Percentiles rank a stretch among this genome's conserved stretches.
These are phyloP conservation scores for Henricia sp. DNA, from an alignment of 53 echinoderm and acorn worm genomes.

Conservation along the genomic window DNA sequence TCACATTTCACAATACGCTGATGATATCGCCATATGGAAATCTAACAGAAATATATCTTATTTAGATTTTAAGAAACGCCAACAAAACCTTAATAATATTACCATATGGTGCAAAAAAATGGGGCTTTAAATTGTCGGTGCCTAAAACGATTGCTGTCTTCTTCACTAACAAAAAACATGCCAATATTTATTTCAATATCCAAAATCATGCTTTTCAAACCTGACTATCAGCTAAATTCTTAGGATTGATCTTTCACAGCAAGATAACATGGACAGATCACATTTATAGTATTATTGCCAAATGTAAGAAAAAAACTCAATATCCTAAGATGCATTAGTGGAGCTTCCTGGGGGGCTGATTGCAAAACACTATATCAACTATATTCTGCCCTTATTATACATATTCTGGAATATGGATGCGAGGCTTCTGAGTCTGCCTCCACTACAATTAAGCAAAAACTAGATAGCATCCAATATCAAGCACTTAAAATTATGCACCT, in stretches of 20 bases:
- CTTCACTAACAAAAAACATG: neutral
- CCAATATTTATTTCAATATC: neutral
- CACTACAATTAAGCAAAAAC: conserved; percentile 1
- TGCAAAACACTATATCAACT: too few relatives aligned
- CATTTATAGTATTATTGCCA: conserved; percentile 1
- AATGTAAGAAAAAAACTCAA: conserved; percentile 49
- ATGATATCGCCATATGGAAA: conserved; percentile 36
- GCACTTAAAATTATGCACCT: too few relatives aligned
- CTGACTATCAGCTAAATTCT: neutral
- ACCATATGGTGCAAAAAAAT: conserved; percentile 22
- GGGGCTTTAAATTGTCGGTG: conserved; percentile 21
- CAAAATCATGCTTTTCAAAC: neutral
- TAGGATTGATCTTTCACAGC: conserved; percentile 11
- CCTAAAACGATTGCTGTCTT: conserved; percentile 21
- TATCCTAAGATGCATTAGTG: conserved; percentile 24
- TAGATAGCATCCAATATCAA: conserved; percentile 43
- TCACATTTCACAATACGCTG: conserved; percentile 24
- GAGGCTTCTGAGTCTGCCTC: conserved; percentile 42
- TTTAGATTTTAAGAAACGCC: neutral
- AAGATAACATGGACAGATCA: conserved; percentile 37
- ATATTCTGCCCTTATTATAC: conserved; percentile 1
- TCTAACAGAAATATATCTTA: conserved; percentile 12
- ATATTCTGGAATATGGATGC: conserved; percentile 50
- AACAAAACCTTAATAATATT: neutral
- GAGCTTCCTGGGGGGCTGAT: conserved; percentile 21